These are phyloP conservation scores for Clepsis dumicolana DNA, from an alignment of 2,888 invertebrate genomes.

Conservation along the genomic window DNA sequence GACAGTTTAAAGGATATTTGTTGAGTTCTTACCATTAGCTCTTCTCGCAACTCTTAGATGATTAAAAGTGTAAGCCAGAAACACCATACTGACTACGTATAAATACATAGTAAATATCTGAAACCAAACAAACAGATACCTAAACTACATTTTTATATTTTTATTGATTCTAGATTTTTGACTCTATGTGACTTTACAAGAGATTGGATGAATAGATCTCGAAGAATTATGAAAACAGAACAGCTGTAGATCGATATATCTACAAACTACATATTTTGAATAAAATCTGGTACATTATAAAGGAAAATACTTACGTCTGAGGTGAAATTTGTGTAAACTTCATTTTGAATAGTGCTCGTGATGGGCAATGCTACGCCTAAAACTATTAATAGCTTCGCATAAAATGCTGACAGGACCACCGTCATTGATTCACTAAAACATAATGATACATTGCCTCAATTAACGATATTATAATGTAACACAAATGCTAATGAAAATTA, in stretches of 20 bases:
- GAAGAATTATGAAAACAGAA: too few relatives aligned
- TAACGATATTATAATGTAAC: slow-evolving; percentile 52
- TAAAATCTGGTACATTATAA: background rate
- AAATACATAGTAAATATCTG: slow-evolving; percentile 91
- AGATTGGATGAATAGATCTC: too few relatives aligned
- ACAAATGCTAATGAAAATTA: slow-evolving; percentile 46
- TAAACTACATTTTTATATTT: background rate
- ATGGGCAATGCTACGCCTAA: slow-evolving; percentile 88
- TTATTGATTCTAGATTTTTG: too few relatives aligned
- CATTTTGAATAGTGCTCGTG: slow-evolving; percentile 87
- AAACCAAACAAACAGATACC: slow-evolving; percentile 52
- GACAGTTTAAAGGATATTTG: background rate
- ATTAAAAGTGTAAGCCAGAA: slow-evolving; percentile 90
- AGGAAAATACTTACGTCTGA: slow-evolving; percentile 72
- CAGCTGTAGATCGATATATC: too few relatives aligned
- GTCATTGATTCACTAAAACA: slow-evolving; percentile 87
- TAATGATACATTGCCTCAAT: slow-evolving; percentile 60
- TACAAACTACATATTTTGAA: too few relatives aligned
- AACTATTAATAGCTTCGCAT: slow-evolving; percentile 88
- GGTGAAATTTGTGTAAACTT: slow-evolving; percentile 75
- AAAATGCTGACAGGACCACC: slow-evolving; percentile 87
- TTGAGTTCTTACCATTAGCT: slow-evolving; percentile 64
- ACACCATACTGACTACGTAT: slow-evolving; percentile 89
- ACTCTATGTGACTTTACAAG: too few relatives aligned
- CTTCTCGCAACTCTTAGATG: slow-evolving; percentile 80